Evolutionary conservation across 2,113 vertebrate species (phyloP).

Genomic region (Phyllostomus hastatus): DNA sequence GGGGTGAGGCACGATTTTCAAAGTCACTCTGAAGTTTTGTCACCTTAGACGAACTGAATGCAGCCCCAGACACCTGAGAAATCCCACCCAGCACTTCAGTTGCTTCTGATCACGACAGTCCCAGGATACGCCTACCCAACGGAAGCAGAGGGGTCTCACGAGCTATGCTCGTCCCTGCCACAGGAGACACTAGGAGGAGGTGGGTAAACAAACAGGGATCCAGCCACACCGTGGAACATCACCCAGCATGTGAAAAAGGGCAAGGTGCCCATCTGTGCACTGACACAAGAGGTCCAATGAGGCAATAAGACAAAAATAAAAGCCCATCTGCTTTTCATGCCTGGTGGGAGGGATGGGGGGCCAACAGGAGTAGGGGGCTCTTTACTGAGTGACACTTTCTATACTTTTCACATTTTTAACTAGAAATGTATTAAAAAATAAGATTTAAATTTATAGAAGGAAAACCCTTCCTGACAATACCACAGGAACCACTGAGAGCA

Average conservation of each 20-base stretch:
- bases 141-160: background rate
- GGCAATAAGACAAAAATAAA: background rate
- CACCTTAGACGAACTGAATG: fast-evolving
- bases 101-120: fast-evolving
- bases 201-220: too few relatives aligned
- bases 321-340: background rate
- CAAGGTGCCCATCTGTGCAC: background rate
- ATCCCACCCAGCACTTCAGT: fast-evolving
- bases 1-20: conserved; percentile 57
- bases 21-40: background rate
- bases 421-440: fast-evolving
- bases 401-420: background rate
- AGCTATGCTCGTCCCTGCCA: fast-evolving
- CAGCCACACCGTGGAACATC: fast-evolving
- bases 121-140: fast-evolving
- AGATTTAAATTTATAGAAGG: background rate
- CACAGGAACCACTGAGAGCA: fast-evolving
- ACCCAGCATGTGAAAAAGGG: background rate
- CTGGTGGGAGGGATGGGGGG: background rate
- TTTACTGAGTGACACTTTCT: fast-evolving
- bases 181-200: background rate
- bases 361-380: too few relatives aligned
- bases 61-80: background rate
- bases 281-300: background rate
- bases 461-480: fast-evolving